Evolutionary conservation across 1,140 invertebrate species (phyloP), one percentile per base, ranked within the genome.

Genomic region (Cephus cinctus): DNA sequence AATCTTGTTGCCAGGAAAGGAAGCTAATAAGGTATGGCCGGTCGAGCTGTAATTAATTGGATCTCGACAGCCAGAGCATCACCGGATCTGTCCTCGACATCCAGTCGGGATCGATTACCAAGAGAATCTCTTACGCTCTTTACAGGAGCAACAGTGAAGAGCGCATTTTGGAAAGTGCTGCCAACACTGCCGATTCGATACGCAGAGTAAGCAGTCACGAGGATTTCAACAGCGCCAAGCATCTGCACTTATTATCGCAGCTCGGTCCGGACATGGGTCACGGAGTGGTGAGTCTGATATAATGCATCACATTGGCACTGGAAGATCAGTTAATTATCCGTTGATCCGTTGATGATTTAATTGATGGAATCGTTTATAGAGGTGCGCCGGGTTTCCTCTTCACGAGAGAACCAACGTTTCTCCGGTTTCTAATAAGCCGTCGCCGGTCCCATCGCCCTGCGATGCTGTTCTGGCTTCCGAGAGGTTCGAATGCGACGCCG

Each of bases 1-100:
- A 90, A 68, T 84, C 80, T 25, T 71, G 76, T 51, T 81, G 75
- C 12, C 82, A 85, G 59, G 88, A 91, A 64, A 79, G 86, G 43
- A 91, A 90, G 68, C 80, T 90, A 34, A 84, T 88, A 57, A 83
- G 86, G 74, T 88, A 81, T 40, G 2, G n/a, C n/a, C n/a, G n/a
- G n/a, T n/a, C n/a, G n/a, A n/a, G n/a, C n/a, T n/a, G n/a, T n/a
- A n/a, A n/a, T n/a, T n/a, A n/a, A n/a, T n/a, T n/a, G n/a, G n/a
- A n/a, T n/a, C n/a, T n/a, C n/a, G n/a, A n/a, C n/a, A n/a, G n/a
- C n/a, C n/a, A n/a, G n/a, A n/a, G n/a, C n/a, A n/a, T n/a, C n/a
- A n/a, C n/a, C n/a, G n/a, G n/a, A n/a, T n/a, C n/a, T n/a, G n/a
- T n/a, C n/a, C n/a, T n/a, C n/a, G n/a, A n/a, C n/a, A n/a, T n/a